Evolutionary conservation across 2,113 vertebrate genomes (phyloP).

Genomic region (Climacteris rufus): DNA sequence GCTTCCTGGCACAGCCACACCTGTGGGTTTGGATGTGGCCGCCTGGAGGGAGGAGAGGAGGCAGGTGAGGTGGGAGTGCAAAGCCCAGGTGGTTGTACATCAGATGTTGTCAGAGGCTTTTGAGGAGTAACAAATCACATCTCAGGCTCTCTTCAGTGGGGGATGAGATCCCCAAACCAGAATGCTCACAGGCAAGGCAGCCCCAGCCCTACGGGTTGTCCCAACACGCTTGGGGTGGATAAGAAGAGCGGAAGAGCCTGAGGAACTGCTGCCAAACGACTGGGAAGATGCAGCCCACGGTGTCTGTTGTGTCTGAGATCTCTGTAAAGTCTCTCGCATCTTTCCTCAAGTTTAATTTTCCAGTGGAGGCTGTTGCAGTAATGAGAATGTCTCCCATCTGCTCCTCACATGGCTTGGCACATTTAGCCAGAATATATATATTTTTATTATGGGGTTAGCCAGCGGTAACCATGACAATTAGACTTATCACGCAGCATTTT

Average conservation of each 20-base stretch:
- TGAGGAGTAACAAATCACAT: background rate
- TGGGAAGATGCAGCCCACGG: slow-evolving; percentile 37
- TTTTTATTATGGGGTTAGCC: slow-evolving; percentile 70
- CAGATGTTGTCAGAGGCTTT: background rate
- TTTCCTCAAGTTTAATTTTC: slow-evolving; percentile 57
- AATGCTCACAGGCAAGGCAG: background rate
- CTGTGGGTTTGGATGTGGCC: rapidly evolving
- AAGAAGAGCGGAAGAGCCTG: background rate
- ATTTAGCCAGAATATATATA: slow-evolving; percentile 57
- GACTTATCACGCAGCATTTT: slow-evolving; percentile 77
- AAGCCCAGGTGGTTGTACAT: background rate
- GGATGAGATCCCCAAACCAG: background rate
- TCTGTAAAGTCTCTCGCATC: slow-evolving; percentile 47
- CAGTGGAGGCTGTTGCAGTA: slow-evolving; percentile 38
- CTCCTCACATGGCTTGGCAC: slow-evolving; percentile 47
- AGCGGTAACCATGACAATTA: slow-evolving; percentile 79
- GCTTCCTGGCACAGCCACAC: background rate
- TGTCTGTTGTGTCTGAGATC: slow-evolving; percentile 56
- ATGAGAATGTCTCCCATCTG: slow-evolving; percentile 61
- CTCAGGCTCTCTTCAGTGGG: background rate
- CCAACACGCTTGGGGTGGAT: background rate
- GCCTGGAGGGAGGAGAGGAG: background rate
- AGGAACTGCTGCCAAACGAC: background rate
- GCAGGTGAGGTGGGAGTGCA: background rate
- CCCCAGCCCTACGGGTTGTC: background rate